Conservation (phyloP, 2,797 vertebrate species). For the Garrulus glandarius region DNA sequence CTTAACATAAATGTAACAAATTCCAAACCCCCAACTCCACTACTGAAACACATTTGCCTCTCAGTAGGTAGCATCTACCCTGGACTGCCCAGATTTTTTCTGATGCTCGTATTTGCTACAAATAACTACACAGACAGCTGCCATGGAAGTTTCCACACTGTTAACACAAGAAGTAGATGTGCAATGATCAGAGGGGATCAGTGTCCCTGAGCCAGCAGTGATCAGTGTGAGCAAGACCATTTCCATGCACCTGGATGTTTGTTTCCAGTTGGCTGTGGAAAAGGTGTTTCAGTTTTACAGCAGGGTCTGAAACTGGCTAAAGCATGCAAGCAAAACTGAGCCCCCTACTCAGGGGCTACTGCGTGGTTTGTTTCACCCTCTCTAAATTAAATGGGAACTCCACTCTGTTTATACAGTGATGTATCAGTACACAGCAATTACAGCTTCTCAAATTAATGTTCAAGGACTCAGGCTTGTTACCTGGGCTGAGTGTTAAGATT, state of each 20-base stretch:
- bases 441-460: not conserved
- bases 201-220: not conserved
- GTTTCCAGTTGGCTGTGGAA: not conserved
- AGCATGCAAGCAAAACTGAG: not conserved
- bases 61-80: not conserved
- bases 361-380: not conserved
- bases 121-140: not conserved
- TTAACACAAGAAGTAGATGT: not conserved
- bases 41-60: not conserved
- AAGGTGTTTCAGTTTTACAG: not conserved
- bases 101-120: not conserved
- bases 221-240: not conserved
- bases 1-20: not conserved
- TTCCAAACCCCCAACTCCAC: not conserved
- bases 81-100: not conserved
- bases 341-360: not conserved
- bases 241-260: not conserved
- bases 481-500: not conserved
- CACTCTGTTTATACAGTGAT: not conserved
- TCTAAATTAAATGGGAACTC: not conserved
- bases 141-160: not conserved
- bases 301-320: not conserved
- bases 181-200: not conserved
- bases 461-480: not conserved
- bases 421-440: accelerated